Evolutionary conservation across 1,140 invertebrate species (phyloP).

Genomic region (Monochamus saltuarius): DNA sequence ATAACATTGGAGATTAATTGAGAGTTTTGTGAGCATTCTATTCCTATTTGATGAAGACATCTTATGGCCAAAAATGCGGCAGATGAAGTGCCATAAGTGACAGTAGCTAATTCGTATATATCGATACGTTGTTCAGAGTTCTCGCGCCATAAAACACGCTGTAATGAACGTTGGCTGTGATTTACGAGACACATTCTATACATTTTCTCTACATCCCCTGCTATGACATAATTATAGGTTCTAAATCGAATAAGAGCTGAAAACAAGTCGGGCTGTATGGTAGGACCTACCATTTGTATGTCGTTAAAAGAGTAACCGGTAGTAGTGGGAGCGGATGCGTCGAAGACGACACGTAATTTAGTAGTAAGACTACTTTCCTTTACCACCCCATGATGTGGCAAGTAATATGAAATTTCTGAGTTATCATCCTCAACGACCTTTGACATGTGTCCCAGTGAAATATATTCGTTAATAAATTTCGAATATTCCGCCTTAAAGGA

Average conservation of each 20-base stretch:
- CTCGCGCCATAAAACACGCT: conserved; percentile 54
- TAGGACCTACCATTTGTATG: conserved; percentile 33
- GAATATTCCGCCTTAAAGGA: neutral
- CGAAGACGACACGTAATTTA: conserved; percentile 43
- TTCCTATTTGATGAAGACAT: too few relatives aligned
- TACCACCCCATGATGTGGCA: conserved; percentile 41
- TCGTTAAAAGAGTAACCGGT: conserved; percentile 41
- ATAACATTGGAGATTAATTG: too few relatives aligned
- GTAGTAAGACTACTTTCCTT: conserved; percentile 41
- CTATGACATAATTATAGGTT: conserved; percentile 34
- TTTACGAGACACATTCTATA: conserved; percentile 48
- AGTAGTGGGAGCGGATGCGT: conserved; percentile 24
- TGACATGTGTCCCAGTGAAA: neutral
- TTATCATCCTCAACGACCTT: too few relatives aligned
- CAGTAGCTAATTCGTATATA: too few relatives aligned
- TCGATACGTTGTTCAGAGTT: too few relatives aligned
- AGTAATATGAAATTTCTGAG: too few relatives aligned
- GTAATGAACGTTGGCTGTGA: conserved; percentile 42
- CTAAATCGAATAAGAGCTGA: conserved; percentile 42
- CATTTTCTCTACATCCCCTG: conserved; percentile 48
- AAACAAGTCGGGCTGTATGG: too few relatives aligned
- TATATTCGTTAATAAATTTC: neutral
- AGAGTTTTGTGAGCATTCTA: too few relatives aligned
- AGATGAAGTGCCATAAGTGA: too few relatives aligned
- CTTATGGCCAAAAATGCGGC: too few relatives aligned